phyloP scores from a whole-genome alignment of 2,113 vertebrate species.

The Upupa epops region DNA sequence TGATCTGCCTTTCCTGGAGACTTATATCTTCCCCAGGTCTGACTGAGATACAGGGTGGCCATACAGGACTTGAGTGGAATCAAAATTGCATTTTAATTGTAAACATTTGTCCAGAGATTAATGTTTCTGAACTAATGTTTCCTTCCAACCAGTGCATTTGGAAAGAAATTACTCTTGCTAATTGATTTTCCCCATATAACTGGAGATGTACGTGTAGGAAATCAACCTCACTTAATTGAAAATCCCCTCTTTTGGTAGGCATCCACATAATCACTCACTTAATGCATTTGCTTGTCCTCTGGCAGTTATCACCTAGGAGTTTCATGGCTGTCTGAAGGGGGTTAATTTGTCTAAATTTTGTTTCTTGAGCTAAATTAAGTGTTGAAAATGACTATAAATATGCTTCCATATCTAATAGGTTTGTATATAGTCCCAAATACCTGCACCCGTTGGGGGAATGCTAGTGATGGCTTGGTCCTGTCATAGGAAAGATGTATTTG shows the following conservation, averaged over 20 bases:
- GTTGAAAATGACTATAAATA: background rate
- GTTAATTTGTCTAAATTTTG: background rate
- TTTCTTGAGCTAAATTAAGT: background rate
- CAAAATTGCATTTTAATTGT: slow-evolving; percentile 62
- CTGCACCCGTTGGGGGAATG: rapidly evolving
- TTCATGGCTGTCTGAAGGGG: background rate
- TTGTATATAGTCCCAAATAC: background rate
- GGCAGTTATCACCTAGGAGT: background rate
- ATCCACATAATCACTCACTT: background rate
- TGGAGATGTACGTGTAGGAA: background rate
- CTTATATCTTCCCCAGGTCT: background rate
- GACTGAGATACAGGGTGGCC: background rate
- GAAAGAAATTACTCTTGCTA: slow-evolving; percentile 41
- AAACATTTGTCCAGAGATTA: slow-evolving; percentile 71
- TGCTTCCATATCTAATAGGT: background rate
- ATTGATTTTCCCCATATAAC: background rate
- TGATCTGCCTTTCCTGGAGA: background rate
- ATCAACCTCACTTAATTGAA: background rate
- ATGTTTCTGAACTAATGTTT: slow-evolving; percentile 69
- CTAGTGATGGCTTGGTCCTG: background rate
- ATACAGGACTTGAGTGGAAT: background rate
- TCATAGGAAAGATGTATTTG: background rate
- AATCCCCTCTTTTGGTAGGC: slow-evolving; percentile 18
- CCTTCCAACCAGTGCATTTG: background rate
- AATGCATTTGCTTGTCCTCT: background rate